phyloP scores from a whole-genome alignment of 2,888 invertebrate species.

The Microctonus hyperodae region DNA sequence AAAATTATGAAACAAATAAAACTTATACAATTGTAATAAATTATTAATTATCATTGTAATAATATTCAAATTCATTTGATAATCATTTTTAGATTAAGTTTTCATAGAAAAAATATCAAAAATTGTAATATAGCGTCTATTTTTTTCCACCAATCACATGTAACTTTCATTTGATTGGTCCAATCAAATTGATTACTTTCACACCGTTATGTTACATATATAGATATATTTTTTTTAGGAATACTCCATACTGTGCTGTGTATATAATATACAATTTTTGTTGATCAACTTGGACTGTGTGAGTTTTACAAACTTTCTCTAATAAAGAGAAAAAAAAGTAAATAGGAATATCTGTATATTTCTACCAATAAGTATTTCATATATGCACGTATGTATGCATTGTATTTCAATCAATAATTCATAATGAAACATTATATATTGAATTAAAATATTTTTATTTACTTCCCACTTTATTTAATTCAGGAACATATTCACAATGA shows the following conservation, averaged over 20 bases:
- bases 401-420: no score
- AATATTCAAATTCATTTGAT: neutral
- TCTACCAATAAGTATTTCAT: neutral
- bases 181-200: neutral
- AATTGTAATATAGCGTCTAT: neutral
- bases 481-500: neutral
- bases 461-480: neutral
- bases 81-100: neutral
- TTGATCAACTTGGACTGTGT: neutral
- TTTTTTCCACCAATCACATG: neutral
- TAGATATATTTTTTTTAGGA: no score
- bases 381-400: neutral
- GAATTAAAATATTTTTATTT: no score
- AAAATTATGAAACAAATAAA: neutral
- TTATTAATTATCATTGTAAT: neutral
- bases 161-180: neutral
- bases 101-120: neutral
- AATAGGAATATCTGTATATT: neutral
- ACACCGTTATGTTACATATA: no score
- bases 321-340: neutral
- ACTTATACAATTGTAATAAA: neutral
- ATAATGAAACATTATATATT: no score
- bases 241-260: no score
- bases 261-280: no score
- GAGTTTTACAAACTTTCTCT: neutral